Conservation (phyloP, 1,140 invertebrate genomes). For the Cotesia glomerata region DNA sequence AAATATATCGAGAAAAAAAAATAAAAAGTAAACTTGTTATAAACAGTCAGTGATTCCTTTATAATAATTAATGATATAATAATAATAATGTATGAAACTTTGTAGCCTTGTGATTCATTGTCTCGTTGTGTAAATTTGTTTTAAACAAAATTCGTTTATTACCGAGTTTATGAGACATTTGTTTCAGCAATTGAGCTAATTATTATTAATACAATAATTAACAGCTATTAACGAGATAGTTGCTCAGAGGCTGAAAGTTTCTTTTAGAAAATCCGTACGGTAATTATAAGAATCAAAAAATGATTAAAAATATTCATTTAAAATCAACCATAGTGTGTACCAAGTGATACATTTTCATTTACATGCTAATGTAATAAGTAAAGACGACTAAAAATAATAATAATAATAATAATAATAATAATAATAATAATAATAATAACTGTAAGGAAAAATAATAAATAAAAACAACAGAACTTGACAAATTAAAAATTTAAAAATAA, state of each 20-base stretch:
- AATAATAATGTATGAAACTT: conserved; percentile 14
- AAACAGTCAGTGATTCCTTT: conserved; percentile 39
- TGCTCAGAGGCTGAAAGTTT: conserved; percentile 10
- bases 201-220: neutral
- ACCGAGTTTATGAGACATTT: no score
- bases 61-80: conserved; percentile 16
- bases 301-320: neutral
- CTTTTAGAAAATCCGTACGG: neutral
- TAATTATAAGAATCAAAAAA: conserved; percentile 16
- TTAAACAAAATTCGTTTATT: neutral
- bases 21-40: conserved; percentile 46
- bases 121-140: neutral
- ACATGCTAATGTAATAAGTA: neutral
- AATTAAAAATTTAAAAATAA: neutral
- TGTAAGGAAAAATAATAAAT: neutral
- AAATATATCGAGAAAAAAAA: conserved; percentile 1
- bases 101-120: conserved; percentile 23
- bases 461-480: neutral
- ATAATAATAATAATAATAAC: neutral
- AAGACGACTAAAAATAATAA: neutral
- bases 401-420: neutral
- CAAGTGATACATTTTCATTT: neutral
- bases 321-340: neutral
- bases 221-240: conserved; percentile 7
- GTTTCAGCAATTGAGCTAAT: neutral